phyloP scores from a whole-genome alignment of 2,888 invertebrate genomes.

The Rhimphoctona megacephalus region DNA sequence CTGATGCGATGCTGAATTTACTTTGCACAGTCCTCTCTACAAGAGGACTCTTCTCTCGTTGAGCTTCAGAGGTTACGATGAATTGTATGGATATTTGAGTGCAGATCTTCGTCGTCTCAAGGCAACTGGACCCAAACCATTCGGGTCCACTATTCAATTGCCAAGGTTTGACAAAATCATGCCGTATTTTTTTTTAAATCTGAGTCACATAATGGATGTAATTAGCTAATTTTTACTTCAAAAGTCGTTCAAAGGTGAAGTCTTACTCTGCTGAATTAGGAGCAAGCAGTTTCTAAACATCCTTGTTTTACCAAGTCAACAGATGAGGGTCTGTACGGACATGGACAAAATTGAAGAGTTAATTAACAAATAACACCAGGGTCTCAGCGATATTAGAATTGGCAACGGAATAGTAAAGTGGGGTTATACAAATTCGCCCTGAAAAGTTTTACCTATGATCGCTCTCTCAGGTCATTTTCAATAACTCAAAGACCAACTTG shows the following conservation, averaged over 20 bases:
- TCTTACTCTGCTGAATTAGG: not conserved
- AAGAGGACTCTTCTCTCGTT: constrained; percentile 17
- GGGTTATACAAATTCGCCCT: not conserved
- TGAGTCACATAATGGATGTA: not conserved
- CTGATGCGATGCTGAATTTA: constrained; percentile 28
- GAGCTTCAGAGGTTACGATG: constrained; percentile 34
- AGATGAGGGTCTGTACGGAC: not conserved
- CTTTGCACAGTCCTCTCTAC: constrained; percentile 17
- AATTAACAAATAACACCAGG: not conserved
- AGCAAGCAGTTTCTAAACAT: not conserved
- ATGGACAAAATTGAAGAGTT: not conserved
- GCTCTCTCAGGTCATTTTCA: not conserved
- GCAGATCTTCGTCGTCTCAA: not conserved
- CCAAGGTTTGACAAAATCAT: not conserved
- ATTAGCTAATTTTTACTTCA: not conserved
- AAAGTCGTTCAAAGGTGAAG: not conserved
- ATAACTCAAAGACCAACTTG: not conserved
- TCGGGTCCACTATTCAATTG: not conserved
- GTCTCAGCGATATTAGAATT: not conserved
- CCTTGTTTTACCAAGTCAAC: not conserved
- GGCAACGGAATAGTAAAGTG: not conserved
- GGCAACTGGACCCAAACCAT: not conserved
- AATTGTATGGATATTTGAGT: constrained; percentile 27
- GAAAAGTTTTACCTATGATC: not conserved
- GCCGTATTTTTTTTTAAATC: not conserved